phyloP scores from a whole-genome alignment of 2,888 invertebrate species.

The Morpho deidamia region DNA sequence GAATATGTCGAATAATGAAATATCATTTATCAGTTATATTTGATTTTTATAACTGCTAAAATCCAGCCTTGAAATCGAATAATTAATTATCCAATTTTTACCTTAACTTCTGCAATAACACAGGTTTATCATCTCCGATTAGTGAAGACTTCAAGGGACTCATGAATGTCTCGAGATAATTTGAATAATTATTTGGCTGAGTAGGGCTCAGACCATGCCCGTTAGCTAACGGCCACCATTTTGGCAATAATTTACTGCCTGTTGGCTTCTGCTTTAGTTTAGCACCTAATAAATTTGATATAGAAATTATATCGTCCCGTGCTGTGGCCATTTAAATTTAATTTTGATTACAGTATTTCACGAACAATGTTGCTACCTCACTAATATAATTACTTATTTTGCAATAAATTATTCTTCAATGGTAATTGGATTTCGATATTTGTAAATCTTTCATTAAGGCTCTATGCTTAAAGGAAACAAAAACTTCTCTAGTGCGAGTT shows the following conservation, averaged over 20 bases:
- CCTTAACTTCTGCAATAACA: no score
- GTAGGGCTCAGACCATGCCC: constrained; percentile 3
- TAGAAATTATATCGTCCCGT: constrained; percentile 20
- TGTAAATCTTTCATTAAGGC: background rate
- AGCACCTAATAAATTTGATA: constrained; percentile 34
- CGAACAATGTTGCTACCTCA: background rate
- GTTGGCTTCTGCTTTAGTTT: constrained; percentile 25
- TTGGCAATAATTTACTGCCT: constrained; percentile 28
- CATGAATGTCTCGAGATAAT: no score
- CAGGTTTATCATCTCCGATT: no score
- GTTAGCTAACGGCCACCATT: constrained; percentile 22
- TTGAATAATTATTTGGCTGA: background rate
- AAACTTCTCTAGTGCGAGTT: no score
- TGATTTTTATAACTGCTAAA: no score
- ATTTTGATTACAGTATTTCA: constrained; percentile 12
- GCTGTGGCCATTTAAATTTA: constrained; percentile 12
- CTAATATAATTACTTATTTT: background rate
- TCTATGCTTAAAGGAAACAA: no score
- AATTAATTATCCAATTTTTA: no score
- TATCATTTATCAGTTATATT: no score
- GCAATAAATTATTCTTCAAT: background rate
- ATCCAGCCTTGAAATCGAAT: no score
- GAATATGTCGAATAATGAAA: no score
- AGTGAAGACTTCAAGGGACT: no score
- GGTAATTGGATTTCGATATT: background rate